A percentile compares a stretch with the other conserved stretches of the same genome.
Evolutionary conservation across 1,140 invertebrate genomes (phyloP).

Genomic region (Rhynchophorus ferrugineus): DNA sequence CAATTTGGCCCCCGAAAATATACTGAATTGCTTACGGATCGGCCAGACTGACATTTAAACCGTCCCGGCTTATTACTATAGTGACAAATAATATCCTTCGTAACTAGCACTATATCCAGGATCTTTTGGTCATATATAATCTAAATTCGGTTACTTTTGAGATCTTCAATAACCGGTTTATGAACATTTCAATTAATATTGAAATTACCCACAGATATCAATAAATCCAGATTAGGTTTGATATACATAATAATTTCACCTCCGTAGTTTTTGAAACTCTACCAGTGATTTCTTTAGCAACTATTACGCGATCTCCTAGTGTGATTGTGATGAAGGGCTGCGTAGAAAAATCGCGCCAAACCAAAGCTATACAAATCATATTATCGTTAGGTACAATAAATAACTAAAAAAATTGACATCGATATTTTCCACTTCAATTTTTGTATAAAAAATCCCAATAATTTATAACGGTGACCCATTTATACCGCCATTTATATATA

Average conservation of each 20-base stretch:
- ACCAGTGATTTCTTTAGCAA: not conserved
- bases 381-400: not conserved
- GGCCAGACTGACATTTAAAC: too few relatives aligned
- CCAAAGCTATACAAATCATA: not conserved
- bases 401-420: not conserved
- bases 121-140: not conserved
- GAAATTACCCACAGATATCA: not conserved
- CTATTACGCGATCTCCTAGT: not conserved
- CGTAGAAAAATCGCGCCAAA: not conserved
- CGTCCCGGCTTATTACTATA: too few relatives aligned
- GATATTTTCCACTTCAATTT: not conserved
- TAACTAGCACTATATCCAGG: not conserved
- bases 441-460: not conserved
- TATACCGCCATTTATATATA: not conserved
- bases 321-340: not conserved
- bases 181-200: not conserved
- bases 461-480: not conserved
- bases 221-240: constrained; percentile 1
- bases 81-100: too few relatives aligned
- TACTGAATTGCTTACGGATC: too few relatives aligned
- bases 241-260: not conserved
- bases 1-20: too few relatives aligned
- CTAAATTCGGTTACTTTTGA: not conserved
- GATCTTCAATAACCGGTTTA: not conserved
- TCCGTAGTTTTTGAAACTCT: too few relatives aligned